A percentile compares a stretch with the other conserved stretches of the same genome.
These are phyloP conservation scores for Myotis myotis DNA, from an alignment of 2,797 vertebrate species.

Conservation along the genomic window DNA sequence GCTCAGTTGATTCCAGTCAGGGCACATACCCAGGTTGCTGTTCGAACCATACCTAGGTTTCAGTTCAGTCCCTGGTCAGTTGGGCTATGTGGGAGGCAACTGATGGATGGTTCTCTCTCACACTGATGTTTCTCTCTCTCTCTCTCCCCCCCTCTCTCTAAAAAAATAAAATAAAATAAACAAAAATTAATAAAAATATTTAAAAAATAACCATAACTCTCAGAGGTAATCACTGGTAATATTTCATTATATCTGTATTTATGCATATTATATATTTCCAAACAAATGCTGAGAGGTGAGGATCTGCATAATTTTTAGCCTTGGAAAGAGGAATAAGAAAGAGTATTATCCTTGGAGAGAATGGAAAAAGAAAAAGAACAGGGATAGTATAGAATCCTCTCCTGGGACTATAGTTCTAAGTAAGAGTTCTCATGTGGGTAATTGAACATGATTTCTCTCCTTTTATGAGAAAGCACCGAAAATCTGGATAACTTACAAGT, in stretches of 20 bases:
- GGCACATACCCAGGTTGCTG: not conserved
- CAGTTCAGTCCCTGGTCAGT: not conserved
- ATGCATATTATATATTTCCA: slow-evolving; percentile 5
- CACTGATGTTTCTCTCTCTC: not conserved
- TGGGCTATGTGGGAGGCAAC: not conserved
- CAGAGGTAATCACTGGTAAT: slow-evolving; percentile 16
- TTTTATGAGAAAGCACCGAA: not conserved
- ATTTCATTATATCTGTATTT: slow-evolving; percentile 43
- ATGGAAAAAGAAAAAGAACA: slow-evolving; percentile 15
- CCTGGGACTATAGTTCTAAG: not conserved
- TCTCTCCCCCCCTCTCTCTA: not conserved
- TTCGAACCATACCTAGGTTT: not conserved
- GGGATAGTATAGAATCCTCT: not conserved
- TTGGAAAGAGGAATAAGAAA: not conserved
- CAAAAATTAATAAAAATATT: not conserved
- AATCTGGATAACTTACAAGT: not conserved
- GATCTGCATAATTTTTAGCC: not conserved
- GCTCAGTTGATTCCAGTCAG: not conserved
- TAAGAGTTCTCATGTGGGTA: not conserved
- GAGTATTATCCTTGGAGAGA: not conserved
- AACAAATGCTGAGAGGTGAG: slow-evolving; percentile 32
- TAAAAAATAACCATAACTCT: not conserved
- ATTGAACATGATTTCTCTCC: slow-evolving; percentile 28
- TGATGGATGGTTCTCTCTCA: not conserved
- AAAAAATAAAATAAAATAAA: not conserved